Conservation (phyloP, 2,888 invertebrate genomes). For the Hydroisotoma schaefferi region DNA sequence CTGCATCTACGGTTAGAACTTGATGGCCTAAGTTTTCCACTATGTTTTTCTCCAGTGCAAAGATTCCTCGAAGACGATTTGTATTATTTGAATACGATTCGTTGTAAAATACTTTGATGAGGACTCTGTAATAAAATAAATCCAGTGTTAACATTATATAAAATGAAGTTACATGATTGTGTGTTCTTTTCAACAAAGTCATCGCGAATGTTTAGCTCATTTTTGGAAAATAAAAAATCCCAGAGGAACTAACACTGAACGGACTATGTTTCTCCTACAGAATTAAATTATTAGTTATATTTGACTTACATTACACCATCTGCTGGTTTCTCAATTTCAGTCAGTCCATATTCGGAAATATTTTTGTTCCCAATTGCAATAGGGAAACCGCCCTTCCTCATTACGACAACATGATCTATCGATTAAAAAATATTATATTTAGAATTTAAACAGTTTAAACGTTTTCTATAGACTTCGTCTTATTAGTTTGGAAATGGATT, state of each 20-base stretch:
- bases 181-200: too few relatives aligned
- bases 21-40: slow-evolving; percentile 60
- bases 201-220: too few relatives aligned
- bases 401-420: slow-evolving; percentile 58
- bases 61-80: slow-evolving; percentile 57
- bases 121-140: slow-evolving; percentile 62
- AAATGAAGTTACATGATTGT: too few relatives aligned
- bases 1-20: slow-evolving; percentile 58
- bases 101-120: slow-evolving; percentile 58
- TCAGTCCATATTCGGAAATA: slow-evolving; percentile 50
- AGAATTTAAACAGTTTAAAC: neutral
- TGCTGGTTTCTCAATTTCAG: slow-evolving; percentile 53
- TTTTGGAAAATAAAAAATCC: too few relatives aligned
- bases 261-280: neutral
- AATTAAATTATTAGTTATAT: neutral
- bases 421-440: slow-evolving; percentile 13
- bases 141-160: slow-evolving; percentile 18
- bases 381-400: slow-evolving; percentile 58
- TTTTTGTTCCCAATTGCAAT: slow-evolving; percentile 52
- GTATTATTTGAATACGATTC: slow-evolving; percentile 62
- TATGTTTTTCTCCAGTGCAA: slow-evolving; percentile 57
- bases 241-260: slow-evolving; percentile 12
- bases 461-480: neutral
- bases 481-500: too few relatives aligned
- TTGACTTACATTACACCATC: slow-evolving; percentile 56